Conservation (phyloP, 2,888 invertebrate species). For the Synergus laeviventris region DNA sequence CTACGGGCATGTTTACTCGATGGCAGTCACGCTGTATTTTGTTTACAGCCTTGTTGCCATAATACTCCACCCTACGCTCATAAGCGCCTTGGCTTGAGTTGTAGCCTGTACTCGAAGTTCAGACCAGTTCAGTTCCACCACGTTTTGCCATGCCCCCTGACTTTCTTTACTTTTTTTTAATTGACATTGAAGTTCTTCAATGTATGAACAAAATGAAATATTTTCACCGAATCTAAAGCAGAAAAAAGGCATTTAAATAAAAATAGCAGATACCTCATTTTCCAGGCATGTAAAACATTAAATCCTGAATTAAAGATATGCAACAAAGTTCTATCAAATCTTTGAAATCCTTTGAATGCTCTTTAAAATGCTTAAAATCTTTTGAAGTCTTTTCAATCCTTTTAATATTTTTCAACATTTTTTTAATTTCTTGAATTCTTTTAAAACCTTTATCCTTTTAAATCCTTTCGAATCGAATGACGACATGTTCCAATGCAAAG, state of each 20-base stretch:
- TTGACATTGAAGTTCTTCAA: conserved; percentile 11
- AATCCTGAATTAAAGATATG: no score
- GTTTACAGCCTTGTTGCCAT: conserved; percentile 71
- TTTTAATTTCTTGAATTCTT: no score
- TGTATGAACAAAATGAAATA: not conserved
- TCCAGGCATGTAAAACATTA: no score
- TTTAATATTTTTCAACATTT: no score
- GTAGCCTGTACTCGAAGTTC: not conserved
- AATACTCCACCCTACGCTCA: conserved; percentile 58
- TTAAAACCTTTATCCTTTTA: no score
- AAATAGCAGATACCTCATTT: not conserved
- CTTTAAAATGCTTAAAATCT: no score
- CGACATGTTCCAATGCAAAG: conserved; percentile 20
- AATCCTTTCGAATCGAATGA: not conserved
- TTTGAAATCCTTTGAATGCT: no score
- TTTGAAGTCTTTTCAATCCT: no score
- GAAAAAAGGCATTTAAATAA: not conserved
- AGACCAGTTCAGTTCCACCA: conserved; percentile 21
- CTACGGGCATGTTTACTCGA: conserved; percentile 62
- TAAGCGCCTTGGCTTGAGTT: conserved; percentile 27
- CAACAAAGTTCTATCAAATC: no score
- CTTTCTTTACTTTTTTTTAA: conserved; percentile 11
- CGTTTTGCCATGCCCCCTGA: conserved; percentile 14
- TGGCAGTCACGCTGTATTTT: conserved; percentile 70
- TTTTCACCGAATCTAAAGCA: not conserved